Percentiles rank a stretch among this genome's conserved stretches.
Evolutionary conservation across 2,888 invertebrate species (phyloP).

Genomic region (Heliothis peltigera): DNA sequence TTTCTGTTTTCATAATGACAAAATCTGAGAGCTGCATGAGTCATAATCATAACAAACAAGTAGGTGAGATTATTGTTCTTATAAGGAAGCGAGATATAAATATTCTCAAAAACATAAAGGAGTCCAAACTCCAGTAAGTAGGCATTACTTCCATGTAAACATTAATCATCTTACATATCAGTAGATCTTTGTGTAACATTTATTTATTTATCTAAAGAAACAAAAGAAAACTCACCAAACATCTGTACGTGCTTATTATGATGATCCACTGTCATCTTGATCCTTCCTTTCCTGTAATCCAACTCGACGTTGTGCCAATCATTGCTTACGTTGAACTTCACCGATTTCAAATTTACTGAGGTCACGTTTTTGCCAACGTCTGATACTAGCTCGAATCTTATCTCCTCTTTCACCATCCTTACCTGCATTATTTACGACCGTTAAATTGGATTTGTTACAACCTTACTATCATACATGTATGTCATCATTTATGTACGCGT

Average conservation of each 20-base stretch:
- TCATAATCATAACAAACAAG: no score
- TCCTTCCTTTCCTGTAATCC: conserved; percentile 93
- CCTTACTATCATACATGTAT: no score
- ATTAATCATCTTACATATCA: background rate
- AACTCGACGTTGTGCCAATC: conserved; percentile 96
- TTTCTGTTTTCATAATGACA: no score
- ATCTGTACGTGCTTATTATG: conserved; percentile 92
- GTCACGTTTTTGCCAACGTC: conserved; percentile 94
- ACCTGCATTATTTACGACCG: conserved; percentile 85
- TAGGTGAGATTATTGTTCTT: no score
- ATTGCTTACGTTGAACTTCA: conserved; percentile 94
- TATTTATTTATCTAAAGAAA: background rate
- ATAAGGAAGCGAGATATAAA: no score
- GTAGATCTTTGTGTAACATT: conserved; percentile 1
- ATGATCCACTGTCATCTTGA: conserved; percentile 94
- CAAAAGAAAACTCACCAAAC: conserved; percentile 84
- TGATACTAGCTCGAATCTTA: conserved; percentile 94
- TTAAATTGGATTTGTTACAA: conserved; percentile 4
- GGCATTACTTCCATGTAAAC: background rate
- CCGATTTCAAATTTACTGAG: conserved; percentile 91
- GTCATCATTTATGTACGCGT: no score
- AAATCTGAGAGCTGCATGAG: no score
- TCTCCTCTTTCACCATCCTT: conserved; percentile 95
- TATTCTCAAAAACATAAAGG: no score
- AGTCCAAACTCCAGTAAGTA: no score